Conservation (phyloP, 2,888 invertebrate genomes). For the Maniola hyperantus region DNA sequence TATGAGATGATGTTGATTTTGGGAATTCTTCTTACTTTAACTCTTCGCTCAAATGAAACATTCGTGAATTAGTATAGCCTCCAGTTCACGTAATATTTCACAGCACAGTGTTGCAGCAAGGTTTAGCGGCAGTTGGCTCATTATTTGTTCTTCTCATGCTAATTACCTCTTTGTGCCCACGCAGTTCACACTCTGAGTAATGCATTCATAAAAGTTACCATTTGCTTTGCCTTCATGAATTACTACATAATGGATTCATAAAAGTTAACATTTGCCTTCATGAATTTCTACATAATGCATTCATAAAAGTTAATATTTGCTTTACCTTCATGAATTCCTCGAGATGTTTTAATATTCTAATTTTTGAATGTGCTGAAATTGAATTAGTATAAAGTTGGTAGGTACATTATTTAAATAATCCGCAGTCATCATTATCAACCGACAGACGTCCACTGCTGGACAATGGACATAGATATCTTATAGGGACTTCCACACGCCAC, state of each 20-base stretch:
- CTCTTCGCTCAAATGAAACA: background rate
- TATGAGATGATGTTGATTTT: background rate
- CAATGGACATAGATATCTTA: too few relatives aligned
- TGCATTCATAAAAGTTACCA: constrained; percentile 12
- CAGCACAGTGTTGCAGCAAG: constrained; percentile 21
- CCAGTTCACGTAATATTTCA: constrained; percentile 9
- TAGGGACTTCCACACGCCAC: too few relatives aligned
- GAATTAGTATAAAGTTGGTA: background rate
- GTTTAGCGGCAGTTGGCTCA: constrained; percentile 27
- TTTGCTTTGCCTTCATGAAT: constrained; percentile 14
- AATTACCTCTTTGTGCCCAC: constrained; percentile 31
- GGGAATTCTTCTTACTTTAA: background rate
- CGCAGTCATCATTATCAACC: too few relatives aligned
- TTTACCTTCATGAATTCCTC: constrained; percentile 6
- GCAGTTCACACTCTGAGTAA: constrained; percentile 15
- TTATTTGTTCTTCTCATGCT: constrained; percentile 30
- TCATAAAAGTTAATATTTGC: constrained; percentile 15
- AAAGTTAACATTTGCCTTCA: constrained; percentile 17
- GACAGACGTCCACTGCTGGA: too few relatives aligned
- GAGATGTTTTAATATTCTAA: background rate
- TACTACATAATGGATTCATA: constrained; percentile 15
- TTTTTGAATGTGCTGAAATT: background rate
- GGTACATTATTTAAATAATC: too few relatives aligned
- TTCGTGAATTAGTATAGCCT: background rate
- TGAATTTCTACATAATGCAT: constrained; percentile 16